A percentile compares a stretch with the other conserved stretches of the same genome.
phyloP scores from a whole-genome alignment of 1,140 invertebrate genomes.

The Archegozetes longisetosus region DNA sequence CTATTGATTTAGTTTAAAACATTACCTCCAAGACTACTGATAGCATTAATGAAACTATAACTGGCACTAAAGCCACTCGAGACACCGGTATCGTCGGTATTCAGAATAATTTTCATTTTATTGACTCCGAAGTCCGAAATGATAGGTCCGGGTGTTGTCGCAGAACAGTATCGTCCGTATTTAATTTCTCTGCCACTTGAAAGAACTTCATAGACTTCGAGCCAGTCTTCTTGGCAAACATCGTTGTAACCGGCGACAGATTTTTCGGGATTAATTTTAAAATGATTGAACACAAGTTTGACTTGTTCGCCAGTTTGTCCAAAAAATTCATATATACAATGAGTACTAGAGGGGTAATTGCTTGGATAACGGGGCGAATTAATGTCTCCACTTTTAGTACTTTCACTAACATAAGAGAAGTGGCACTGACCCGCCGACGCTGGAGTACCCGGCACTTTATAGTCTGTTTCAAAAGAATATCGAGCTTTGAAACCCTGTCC shows the following conservation, averaged over 20 bases:
- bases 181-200: conserved; percentile 57
- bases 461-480: conserved; percentile 64
- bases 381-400: conserved; percentile 69
- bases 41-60: conserved; percentile 59
- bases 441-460: conserved; percentile 77
- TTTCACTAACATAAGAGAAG: conserved; percentile 74
- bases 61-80: conserved; percentile 75
- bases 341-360: conserved; percentile 81
- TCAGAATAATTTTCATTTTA: conserved; percentile 62
- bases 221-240: conserved; percentile 52
- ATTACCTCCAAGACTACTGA: conserved; percentile 38
- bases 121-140: conserved; percentile 68
- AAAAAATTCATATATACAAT: conserved; percentile 74
- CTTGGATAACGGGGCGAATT: conserved; percentile 89
- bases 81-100: conserved; percentile 62
- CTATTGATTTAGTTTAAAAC: neutral
- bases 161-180: conserved; percentile 49
- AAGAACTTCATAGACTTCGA: conserved; percentile 73
- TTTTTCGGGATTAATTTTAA: conserved; percentile 51
- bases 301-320: conserved; percentile 75
- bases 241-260: conserved; percentile 18
- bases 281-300: conserved; percentile 77
- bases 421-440: conserved; percentile 70
- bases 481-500: conserved; percentile 79
- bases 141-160: conserved; percentile 67